phyloP scores from a whole-genome alignment of 2,797 vertebrate genomes.

The Eulemur coronatus region DNA sequence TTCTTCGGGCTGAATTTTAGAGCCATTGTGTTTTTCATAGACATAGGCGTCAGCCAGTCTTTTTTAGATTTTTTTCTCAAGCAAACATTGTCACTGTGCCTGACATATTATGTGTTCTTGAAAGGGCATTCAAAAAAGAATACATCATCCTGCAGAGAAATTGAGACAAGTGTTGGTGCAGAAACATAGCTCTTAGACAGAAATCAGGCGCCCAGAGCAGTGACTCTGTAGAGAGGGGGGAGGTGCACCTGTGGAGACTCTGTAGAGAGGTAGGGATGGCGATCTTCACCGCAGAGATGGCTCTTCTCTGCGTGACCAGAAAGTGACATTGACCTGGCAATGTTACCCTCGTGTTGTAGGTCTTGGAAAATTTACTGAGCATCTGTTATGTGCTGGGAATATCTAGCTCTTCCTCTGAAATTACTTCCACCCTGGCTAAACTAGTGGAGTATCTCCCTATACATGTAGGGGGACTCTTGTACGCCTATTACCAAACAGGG shows the following conservation, averaged over 20 bases:
- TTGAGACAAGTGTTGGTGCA: not conserved
- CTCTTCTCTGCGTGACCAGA: not conserved
- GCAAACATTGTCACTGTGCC: conserved; percentile 73
- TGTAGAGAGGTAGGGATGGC: not conserved
- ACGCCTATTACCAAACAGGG: not conserved
- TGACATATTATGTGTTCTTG: conserved; percentile 63
- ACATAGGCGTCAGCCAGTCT: conserved; percentile 69
- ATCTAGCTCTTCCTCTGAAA: not conserved
- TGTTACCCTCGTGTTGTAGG: not conserved
- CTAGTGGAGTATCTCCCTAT: not conserved
- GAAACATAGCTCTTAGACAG: not conserved
- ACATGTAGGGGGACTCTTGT: not conserved
- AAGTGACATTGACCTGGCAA: not conserved
- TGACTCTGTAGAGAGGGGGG: not conserved
- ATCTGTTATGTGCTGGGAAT: not conserved
- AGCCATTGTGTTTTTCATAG: conserved; percentile 78
- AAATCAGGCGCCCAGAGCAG: not conserved
- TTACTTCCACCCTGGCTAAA: not conserved
- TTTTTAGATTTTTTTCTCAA: conserved; percentile 73
- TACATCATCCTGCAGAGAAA: not conserved
- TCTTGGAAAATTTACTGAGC: not conserved
- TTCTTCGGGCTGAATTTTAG: conserved; percentile 63
- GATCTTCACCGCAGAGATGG: not conserved
- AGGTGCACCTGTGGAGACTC: not conserved
- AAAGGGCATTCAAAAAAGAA: conserved; percentile 71